Base-by-base conservation (phyloP, 1,140 invertebrate genomes). In the Zaprionus africanus region DNA sequence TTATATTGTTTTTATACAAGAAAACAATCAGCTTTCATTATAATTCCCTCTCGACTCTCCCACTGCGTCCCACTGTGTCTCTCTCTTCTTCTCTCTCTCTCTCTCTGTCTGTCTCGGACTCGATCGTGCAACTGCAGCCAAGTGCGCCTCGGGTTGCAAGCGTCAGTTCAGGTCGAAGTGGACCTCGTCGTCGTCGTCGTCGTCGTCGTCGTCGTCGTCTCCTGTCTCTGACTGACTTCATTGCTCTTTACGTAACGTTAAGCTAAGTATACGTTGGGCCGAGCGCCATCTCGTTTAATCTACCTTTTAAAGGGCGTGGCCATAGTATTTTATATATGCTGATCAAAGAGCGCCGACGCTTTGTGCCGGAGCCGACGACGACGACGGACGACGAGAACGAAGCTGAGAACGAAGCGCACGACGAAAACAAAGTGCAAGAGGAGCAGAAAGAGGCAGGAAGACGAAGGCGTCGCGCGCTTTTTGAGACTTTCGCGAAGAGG, bases 261-360 rank as follows among this genome's bases (percentile, higher is more conserved):
- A 84, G 59, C 79, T 88, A 88, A 88, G 84, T 83, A 84, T 91
- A 91, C 70, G 81, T 88, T 91, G 79, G 78, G 72, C 84, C 73
- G 91, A 92, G 91, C 91, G 91, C 91, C 91, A 92, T 92, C 91
- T 92, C 91, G 90, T 92, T 92, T 92, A 92, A 91, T 91, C 90
- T 92, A 77, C 91, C 90, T 91, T 91, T 91, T 91, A 88, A 76
- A 79, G 91, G 91, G 91, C 91, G 91, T 88, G 91, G 91, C 87
- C 73, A 91, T 82, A 92, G 91, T 92, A 92, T 92, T 92, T 92
- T 92, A 92, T 92, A 91, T 88, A 81, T 83, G 71, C 61, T 92
- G 91, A 92, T 92, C 91, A 92, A 92, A 92, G 91, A 66, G 75
- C 56, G 76, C 91, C 91, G 91, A 77, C 88, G 49, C 91, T 92